Conservation (phyloP, 2,113 vertebrate genomes). For the Pantherophis guttatus region DNA sequence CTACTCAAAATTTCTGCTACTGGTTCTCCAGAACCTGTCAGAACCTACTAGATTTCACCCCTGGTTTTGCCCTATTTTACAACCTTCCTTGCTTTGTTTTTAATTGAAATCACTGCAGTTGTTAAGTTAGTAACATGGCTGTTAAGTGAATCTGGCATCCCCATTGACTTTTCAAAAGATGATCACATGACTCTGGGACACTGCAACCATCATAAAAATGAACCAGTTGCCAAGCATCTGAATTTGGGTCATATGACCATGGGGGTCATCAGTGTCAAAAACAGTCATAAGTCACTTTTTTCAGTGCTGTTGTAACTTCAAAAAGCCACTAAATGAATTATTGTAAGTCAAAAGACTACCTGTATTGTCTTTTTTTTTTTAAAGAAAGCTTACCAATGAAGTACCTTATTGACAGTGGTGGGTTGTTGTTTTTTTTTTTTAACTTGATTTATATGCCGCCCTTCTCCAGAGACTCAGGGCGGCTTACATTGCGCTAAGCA, state of each 20-base stretch:
- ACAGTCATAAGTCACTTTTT: not conserved
- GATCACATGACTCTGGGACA: not conserved
- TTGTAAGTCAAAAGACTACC: not conserved
- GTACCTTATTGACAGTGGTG: not conserved
- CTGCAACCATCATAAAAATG: not conserved
- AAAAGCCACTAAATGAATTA: not conserved
- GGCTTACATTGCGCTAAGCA: too few relatives aligned
- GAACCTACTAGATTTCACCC: too few relatives aligned
- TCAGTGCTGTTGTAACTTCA: not conserved
- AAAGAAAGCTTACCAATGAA: not conserved
- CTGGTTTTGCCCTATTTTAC: not conserved
- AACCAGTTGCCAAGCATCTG: not conserved
- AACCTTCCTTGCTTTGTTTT: not conserved
- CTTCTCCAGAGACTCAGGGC: too few relatives aligned
- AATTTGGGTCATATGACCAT: not conserved
- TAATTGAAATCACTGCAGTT: not conserved
- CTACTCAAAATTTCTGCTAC: too few relatives aligned
- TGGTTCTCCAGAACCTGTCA: too few relatives aligned
- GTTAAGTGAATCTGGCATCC: not conserved
- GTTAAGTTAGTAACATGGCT: not conserved
- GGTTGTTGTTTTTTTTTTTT: too few relatives aligned
- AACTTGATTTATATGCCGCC: too few relatives aligned
- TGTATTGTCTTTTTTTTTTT: not conserved
- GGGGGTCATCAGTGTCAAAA: not conserved
- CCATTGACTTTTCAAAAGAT: not conserved